These are phyloP conservation scores for Tautogolabrus adspersus DNA, from an alignment of 2,113 vertebrate genomes.

Conservation along the genomic window DNA sequence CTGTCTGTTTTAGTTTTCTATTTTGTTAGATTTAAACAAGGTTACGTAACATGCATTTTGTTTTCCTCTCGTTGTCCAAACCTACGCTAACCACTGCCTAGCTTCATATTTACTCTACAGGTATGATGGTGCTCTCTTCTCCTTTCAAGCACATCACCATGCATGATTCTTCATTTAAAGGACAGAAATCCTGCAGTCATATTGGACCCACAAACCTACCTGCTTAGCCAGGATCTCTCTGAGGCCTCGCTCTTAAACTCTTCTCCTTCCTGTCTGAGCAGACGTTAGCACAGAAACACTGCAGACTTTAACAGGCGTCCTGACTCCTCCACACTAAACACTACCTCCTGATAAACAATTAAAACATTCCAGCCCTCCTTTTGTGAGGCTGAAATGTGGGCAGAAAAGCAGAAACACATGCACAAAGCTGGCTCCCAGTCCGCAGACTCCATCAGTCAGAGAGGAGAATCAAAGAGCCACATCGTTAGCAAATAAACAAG, in stretches of 20 bases:
- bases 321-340: slow-evolving; percentile 28
- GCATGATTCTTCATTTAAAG: too few species aligned
- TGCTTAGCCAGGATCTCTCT: neutral
- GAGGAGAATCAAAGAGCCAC: slow-evolving; percentile 28
- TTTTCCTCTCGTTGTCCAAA: too few species aligned
- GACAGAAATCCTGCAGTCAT: neutral
- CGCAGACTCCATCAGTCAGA: slow-evolving; percentile 10
- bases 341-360: slow-evolving; percentile 54
- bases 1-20: too few species aligned
- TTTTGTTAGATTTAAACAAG: too few species aligned
- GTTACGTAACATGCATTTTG: too few species aligned
- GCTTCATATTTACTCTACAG: too few species aligned
- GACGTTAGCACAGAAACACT: neutral
- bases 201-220: neutral
- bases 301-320: slow-evolving; percentile 1
- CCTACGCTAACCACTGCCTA: too few species aligned
- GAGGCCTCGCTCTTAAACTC: neutral
- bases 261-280: neutral
- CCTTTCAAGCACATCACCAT: too few species aligned
- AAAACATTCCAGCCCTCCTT: slow-evolving; percentile 47
- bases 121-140: too few species aligned
- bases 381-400: slow-evolving; percentile 32
- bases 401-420: slow-evolving; percentile 59
- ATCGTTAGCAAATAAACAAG: slow-evolving; percentile 44
- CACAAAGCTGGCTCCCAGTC: neutral